A percentile compares a stretch with the other conserved stretches of the same genome.
Evolutionary conservation across 30 jellyfish, hydroid and myxozoan species (phyloP).

Genomic region (Clytia hemisphaerica): DNA sequence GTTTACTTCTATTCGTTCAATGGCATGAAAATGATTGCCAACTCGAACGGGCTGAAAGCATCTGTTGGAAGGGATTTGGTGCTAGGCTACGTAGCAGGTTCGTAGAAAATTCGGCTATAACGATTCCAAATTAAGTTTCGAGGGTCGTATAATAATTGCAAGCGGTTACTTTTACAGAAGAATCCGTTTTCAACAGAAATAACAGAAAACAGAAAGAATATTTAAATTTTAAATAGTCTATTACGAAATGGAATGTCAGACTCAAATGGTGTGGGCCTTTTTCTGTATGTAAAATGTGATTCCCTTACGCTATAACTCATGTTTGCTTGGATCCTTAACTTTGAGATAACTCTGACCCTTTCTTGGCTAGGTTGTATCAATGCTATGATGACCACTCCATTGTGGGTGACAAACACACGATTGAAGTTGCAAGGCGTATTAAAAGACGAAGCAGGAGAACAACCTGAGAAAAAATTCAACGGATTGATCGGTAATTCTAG

Average conservation of each 20-base stretch:
- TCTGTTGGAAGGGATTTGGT: conserved; percentile 46
- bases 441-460: conserved; percentile 6
- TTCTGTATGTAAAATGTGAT: no score
- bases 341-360: no score
- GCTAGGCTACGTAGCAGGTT: conserved; percentile 83
- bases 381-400: conserved; percentile 83
- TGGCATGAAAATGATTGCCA: conserved; percentile 61
- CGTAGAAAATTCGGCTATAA: neutral
- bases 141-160: no score
- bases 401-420: conserved; percentile 94
- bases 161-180: no score
- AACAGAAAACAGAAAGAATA: no score
- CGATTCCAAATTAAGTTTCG: no score
- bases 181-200: no score
- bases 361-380: conserved; percentile 81
- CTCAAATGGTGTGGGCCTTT: no score
- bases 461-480: neutral
- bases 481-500: conserved; percentile 56
- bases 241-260: no score
- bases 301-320: no score
- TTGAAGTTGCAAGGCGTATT: conserved; percentile 70
- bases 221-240: no score
- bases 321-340: no score
- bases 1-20: conserved; percentile 81
- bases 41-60: conserved; percentile 32